phyloP scores from a whole-genome alignment of 1,140 invertebrate genomes.

The Drosophila erecta region DNA sequence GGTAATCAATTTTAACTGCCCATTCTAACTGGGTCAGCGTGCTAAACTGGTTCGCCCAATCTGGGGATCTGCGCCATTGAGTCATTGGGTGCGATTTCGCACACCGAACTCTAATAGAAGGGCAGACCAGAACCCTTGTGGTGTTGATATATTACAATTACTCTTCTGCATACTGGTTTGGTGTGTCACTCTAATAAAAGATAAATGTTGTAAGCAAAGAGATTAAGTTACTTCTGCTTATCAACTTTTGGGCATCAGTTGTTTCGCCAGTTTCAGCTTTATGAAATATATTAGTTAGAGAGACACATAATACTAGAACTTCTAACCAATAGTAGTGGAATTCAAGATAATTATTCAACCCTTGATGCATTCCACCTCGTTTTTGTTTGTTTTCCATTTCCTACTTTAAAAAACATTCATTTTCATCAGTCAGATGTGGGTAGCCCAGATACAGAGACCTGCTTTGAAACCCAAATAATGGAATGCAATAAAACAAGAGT shows the following conservation, averaged over 20 bases:
- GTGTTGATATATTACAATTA: conserved; percentile 8
- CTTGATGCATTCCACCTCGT: conserved; percentile 29
- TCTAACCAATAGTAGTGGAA: conserved; percentile 22
- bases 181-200: background rate
- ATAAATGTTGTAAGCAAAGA: no score
- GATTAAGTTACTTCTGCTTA: no score
- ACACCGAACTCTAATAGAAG: background rate
- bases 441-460: conserved; percentile 31
- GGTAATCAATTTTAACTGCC: conserved; percentile 53
- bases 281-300: no score
- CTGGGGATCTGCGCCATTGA: conserved; percentile 19
- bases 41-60: conserved; percentile 39
- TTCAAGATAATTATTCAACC: conserved; percentile 14
- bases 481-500: conserved; percentile 52
- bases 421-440: conserved; percentile 69
- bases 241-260: no score
- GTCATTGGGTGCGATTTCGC: conserved; percentile 24
- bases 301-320: background rate
- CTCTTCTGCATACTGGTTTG: background rate
- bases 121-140: conserved; percentile 14
- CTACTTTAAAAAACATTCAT: conserved; percentile 84
- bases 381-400: conserved; percentile 67
- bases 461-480: conserved; percentile 23
- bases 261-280: no score
- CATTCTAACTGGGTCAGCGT: conserved; percentile 60